These are phyloP conservation scores for Microtus ochrogaster DNA, from an alignment of 2,113 vertebrate genomes.

Conservation along the genomic window DNA sequence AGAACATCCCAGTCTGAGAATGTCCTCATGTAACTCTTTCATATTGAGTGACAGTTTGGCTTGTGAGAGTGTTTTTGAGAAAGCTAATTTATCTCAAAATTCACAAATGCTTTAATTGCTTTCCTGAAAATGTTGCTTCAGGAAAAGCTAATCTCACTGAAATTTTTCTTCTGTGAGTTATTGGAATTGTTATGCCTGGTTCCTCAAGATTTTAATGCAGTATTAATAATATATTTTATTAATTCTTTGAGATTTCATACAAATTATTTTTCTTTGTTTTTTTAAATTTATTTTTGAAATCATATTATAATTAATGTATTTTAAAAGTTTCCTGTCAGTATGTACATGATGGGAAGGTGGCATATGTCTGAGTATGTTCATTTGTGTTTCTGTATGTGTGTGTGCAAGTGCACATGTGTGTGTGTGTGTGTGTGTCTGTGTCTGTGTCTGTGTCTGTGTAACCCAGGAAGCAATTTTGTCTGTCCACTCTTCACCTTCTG, in stretches of 20 bases:
- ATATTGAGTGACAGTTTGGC: neutral
- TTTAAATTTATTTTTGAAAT: neutral
- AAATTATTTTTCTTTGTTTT: neutral
- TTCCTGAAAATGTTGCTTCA: neutral
- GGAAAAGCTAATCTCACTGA: neutral
- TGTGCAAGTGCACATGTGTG: neutral
- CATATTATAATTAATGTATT: neutral
- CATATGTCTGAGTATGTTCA: too few relatives aligned
- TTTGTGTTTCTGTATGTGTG: neutral
- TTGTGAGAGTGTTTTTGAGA: neutral
- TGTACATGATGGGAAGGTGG: neutral
- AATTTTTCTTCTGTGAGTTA: neutral
- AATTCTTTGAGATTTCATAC: neutral
- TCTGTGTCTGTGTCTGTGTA: too few relatives aligned
- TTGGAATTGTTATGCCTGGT: neutral
- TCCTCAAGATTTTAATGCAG: neutral
- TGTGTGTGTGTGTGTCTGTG: neutral
- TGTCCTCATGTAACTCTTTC: neutral
- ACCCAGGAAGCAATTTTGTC: neutral
- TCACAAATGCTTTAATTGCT: neutral
- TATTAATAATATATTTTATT: neutral
- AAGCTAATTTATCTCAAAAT: slow-evolving; percentile 10
- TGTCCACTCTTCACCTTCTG: neutral
- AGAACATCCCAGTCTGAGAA: neutral
- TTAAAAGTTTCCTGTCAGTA: neutral